These are phyloP conservation scores for Coelopa pilipes DNA, from an alignment of 2,888 invertebrate species.

Conservation along the genomic window DNA sequence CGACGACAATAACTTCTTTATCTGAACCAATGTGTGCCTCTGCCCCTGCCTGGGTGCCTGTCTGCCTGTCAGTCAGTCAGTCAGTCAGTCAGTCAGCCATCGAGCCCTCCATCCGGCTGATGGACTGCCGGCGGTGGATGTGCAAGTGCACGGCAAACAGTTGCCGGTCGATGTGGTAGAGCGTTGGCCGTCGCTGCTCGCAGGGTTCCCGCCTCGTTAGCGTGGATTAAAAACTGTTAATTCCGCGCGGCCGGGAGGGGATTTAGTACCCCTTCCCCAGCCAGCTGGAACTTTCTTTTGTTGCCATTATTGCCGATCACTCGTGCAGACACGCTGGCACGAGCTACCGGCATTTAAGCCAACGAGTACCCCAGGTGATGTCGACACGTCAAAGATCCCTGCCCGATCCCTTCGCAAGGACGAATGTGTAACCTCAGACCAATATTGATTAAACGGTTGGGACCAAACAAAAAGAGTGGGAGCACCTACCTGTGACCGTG, in stretches of 20 bases:
- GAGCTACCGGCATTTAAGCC: too few species aligned
- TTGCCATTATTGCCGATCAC: too few species aligned
- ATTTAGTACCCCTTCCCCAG: neutral
- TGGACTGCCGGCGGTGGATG: neutral
- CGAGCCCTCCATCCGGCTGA: too few species aligned
- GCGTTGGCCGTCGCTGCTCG: constrained; percentile 1
- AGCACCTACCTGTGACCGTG: constrained; percentile 63
- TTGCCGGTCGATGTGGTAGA: constrained; percentile 17
- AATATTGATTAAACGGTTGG: too few species aligned
- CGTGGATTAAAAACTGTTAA: constrained; percentile 26
- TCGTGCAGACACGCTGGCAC: too few species aligned
- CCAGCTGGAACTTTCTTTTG: too few species aligned
- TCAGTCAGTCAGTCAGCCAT: neutral
- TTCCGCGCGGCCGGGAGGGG: constrained; percentile 15
- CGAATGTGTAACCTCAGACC: too few species aligned
- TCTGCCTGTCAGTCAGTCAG: constrained; percentile 11
- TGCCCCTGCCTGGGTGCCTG: constrained; percentile 17
- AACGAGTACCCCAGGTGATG: too few species aligned
- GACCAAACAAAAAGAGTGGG: too few species aligned
- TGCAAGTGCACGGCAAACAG: constrained; percentile 21
- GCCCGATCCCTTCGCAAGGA: too few species aligned
- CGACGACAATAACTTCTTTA: neutral
- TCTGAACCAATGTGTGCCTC: too few species aligned
- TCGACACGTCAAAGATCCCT: too few species aligned
- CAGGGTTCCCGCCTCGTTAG: neutral